Evolutionary conservation across 2,888 invertebrate species (phyloP).

Genomic region (Phortica okadai): DNA sequence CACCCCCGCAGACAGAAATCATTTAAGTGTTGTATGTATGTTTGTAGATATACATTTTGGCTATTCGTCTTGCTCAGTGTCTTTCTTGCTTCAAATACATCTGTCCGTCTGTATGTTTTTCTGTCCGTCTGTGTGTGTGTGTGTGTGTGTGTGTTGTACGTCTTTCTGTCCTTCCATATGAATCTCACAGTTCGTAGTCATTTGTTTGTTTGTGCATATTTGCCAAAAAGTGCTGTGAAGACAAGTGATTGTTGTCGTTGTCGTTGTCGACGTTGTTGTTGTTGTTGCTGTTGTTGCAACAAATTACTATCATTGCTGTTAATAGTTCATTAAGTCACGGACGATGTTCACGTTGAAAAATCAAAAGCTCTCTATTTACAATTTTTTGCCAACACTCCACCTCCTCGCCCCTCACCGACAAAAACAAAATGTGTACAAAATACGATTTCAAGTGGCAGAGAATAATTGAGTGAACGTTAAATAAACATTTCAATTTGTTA

Average conservation of each 20-base stretch:
- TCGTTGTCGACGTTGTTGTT: conserved; percentile 27
- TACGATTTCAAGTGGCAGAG: conserved; percentile 60
- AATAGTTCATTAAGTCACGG: conserved; percentile 70
- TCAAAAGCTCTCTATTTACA: not conserved
- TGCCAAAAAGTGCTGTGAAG: conserved; percentile 69
- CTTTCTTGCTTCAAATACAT: not conserved
- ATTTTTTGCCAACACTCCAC: not conserved
- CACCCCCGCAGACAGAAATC: conserved; percentile 52
- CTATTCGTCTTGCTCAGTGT: conserved; percentile 13
- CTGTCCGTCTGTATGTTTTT: conserved; percentile 13
- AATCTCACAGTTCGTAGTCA: conserved; percentile 54
- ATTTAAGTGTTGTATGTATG: conserved; percentile 33
- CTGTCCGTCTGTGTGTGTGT: conserved; percentile 14
- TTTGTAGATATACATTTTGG: conserved; percentile 44
- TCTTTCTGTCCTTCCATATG: conserved; percentile 24
- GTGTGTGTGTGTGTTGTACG: conserved; percentile 35
- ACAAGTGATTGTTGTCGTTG: conserved; percentile 60
- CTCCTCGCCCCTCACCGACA: conserved; percentile 1
- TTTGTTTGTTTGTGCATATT: conserved; percentile 70
- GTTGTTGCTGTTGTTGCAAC: conserved; percentile 56
- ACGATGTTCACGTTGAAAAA: conserved; percentile 43
- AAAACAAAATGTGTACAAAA: conserved; percentile 7
- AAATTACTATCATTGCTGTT: conserved; percentile 70
- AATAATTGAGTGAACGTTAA: conserved; percentile 69
- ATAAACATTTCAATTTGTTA: conserved; percentile 69